A percentile compares a stretch with the other conserved stretches of the same genome.
phyloP scores from a whole-genome alignment of 2,797 vertebrate species.

The Lophotriccus pileatus region DNA sequence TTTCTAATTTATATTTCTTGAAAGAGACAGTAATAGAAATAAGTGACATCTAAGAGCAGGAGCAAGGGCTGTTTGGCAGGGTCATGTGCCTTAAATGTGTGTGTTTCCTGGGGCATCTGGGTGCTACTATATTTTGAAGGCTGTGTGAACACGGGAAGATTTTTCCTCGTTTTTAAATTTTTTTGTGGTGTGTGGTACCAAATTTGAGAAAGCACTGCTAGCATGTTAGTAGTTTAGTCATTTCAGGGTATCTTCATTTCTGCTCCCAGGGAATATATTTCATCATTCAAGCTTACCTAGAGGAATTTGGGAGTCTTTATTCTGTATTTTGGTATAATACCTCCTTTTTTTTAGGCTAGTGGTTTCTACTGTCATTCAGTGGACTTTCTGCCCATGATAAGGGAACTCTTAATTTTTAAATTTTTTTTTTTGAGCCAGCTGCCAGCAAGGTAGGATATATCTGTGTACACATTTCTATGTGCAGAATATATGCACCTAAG shows the following conservation, averaged over 20 bases:
- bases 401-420: not conserved
- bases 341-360: not conserved
- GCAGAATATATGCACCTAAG: not conserved
- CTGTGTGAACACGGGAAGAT: not conserved
- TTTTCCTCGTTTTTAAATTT: fast-evolving
- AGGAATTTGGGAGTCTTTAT: not conserved
- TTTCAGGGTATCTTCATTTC: not conserved
- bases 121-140: not conserved
- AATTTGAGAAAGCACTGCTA: not conserved
- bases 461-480: not conserved
- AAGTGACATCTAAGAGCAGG: not conserved
- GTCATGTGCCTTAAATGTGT: too few relatives aligned
- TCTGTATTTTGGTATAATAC: not conserved
- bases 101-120: too few relatives aligned
- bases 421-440: not conserved
- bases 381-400: not conserved
- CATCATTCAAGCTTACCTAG: not conserved
- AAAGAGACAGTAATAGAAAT: not conserved
- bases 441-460: not conserved
- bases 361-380: not conserved
- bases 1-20: not conserved
- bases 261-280: not conserved
- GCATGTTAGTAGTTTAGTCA: not conserved
- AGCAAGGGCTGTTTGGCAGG: not conserved
- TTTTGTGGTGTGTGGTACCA: not conserved